phyloP scores from a whole-genome alignment of 2,888 invertebrate species.

The Latheticus oryzae region DNA sequence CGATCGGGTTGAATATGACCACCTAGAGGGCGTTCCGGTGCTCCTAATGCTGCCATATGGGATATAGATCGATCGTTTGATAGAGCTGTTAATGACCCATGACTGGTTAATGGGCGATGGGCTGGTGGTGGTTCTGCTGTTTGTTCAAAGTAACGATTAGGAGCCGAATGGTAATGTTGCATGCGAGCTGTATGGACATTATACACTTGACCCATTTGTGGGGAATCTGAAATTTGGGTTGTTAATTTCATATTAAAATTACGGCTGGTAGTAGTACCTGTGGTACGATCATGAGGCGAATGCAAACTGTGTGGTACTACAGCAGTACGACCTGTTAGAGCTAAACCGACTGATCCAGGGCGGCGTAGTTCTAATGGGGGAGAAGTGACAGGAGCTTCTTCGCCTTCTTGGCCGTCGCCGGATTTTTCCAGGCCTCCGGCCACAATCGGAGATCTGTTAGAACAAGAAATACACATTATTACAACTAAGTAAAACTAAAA shows the following conservation, averaged over 20 bases:
- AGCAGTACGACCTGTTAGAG: slow-evolving; percentile 67
- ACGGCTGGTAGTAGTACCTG: slow-evolving; percentile 64
- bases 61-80: slow-evolving; percentile 61
- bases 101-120: slow-evolving; percentile 65
- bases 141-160: slow-evolving; percentile 69
- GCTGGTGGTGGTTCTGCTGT: slow-evolving; percentile 74
- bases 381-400: slow-evolving; percentile 64
- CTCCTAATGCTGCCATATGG: slow-evolving; percentile 59
- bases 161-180: slow-evolving; percentile 64
- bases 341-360: slow-evolving; percentile 68
- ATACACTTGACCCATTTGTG: slow-evolving; percentile 77
- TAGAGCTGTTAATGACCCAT: slow-evolving; percentile 62
- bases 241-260: slow-evolving; percentile 3
- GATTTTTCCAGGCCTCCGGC: slow-evolving; percentile 73
- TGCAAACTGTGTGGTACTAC: slow-evolving; percentile 77
- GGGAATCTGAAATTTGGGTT: slow-evolving; percentile 68
- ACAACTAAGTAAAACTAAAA: no score
- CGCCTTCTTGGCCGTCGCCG: slow-evolving; percentile 64
- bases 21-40: slow-evolving; percentile 52
- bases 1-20: slow-evolving; percentile 53
- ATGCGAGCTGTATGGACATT: slow-evolving; percentile 66
- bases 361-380: slow-evolving; percentile 80
- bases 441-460: slow-evolving; percentile 67
- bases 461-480: slow-evolving; percentile 5
- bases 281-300: slow-evolving; percentile 77